Conservation (phyloP, 2,888 invertebrate genomes). For the Sarcophaga caerulescens region DNA sequence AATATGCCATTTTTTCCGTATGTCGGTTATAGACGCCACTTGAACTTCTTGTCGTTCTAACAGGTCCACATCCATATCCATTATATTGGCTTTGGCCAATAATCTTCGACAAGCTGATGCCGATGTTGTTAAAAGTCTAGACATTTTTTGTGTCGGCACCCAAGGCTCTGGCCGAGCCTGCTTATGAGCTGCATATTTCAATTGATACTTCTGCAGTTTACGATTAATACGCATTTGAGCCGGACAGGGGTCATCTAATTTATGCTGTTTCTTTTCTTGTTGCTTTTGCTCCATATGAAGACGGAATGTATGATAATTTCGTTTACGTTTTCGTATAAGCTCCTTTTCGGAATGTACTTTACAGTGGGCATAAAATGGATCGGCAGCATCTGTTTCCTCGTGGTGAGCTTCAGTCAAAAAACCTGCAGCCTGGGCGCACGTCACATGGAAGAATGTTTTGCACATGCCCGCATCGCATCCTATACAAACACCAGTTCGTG, state of each 20-base stretch:
- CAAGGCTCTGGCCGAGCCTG: constrained; percentile 89
- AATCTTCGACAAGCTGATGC: constrained; percentile 93
- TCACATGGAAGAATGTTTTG: constrained; percentile 97
- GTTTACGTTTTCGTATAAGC: constrained; percentile 88
- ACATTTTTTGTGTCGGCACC: constrained; percentile 98
- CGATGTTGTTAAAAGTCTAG: constrained; percentile 93
- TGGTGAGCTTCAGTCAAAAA: constrained; percentile 95
- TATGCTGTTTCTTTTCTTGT: constrained; percentile 73
- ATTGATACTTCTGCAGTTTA: constrained; percentile 91
- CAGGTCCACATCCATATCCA: constrained; percentile 93
- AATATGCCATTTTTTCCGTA: constrained; percentile 96
- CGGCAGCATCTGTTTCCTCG: constrained; percentile 94
- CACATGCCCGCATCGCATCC: constrained; percentile 99
- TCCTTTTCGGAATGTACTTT: constrained; percentile 96
- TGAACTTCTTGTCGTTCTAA: constrained; percentile 92
- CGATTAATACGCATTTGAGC: constrained; percentile 89
- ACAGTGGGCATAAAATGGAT: constrained; percentile 98
- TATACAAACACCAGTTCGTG: constrained; percentile 96
- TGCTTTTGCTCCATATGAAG: constrained; percentile 89
- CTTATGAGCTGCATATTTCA: constrained; percentile 90
- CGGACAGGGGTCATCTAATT: constrained; percentile 82
- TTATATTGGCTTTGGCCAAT: constrained; percentile 91
- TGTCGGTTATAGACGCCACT: constrained; percentile 90
- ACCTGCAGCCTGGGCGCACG: constrained; percentile 97
- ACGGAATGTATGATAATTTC: constrained; percentile 92